These are phyloP conservation scores for Numida meleagris DNA, from an alignment of 2,113 vertebrate genomes.

Conservation along the genomic window DNA sequence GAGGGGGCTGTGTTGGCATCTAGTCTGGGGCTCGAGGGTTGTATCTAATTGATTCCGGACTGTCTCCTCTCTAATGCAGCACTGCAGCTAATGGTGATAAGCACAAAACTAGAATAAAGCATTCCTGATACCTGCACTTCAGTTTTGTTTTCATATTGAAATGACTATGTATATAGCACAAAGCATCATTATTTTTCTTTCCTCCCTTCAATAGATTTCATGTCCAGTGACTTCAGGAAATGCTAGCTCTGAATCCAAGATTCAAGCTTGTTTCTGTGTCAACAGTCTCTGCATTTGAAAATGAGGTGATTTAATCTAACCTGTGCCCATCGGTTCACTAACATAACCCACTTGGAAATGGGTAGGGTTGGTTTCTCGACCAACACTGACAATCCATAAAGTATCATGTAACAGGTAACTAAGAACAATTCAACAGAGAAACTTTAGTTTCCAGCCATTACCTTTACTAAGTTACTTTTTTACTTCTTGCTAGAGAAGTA, in stretches of 20 bases:
- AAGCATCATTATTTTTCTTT: background rate
- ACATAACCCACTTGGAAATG: background rate
- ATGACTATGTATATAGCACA: background rate
- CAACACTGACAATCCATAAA: background rate
- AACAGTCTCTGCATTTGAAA: background rate
- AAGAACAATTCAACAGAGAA: background rate
- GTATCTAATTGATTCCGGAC: conserved; percentile 1
- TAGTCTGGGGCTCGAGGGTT: background rate
- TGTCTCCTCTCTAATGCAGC: background rate
- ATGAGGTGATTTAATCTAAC: background rate
- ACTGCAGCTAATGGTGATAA: conserved; percentile 7
- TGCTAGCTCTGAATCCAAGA: background rate
- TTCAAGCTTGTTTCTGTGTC: background rate
- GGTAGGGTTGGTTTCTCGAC: background rate
- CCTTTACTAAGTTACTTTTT: background rate
- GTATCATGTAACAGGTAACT: background rate
- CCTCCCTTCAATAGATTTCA: rapidly evolving
- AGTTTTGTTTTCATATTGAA: background rate
- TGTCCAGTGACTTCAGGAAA: background rate
- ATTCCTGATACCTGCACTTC: background rate
- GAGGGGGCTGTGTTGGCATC: conserved; percentile 48
- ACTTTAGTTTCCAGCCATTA: background rate
- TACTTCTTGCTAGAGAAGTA: background rate
- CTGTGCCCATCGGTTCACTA: background rate
- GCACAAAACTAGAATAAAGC: background rate